These are phyloP conservation scores for Alcedo quadribrachys DNA, from an alignment of 2,797 vertebrate genomes.

Conservation along the genomic window DNA sequence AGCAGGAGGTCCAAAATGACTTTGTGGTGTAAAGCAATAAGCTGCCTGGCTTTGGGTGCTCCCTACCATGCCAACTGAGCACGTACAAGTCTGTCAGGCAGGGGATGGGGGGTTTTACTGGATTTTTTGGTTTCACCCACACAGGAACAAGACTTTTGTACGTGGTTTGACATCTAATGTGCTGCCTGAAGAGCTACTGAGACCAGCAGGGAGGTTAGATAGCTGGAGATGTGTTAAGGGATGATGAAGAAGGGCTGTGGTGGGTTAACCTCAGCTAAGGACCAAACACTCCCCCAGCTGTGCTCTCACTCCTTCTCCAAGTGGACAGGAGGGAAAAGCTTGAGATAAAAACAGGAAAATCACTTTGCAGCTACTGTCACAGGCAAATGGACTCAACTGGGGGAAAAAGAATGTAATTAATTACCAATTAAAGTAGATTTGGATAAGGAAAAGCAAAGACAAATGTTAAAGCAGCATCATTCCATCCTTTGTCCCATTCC, in stretches of 20 bases:
- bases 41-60: neutral
- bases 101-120: neutral
- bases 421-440: neutral
- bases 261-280: neutral
- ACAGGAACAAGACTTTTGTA: neutral
- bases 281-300: neutral
- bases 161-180: neutral
- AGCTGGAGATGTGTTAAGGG: neutral
- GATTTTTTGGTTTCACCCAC: neutral
- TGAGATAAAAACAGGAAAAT: neutral
- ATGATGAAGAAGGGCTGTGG: neutral
- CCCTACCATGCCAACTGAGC: neutral
- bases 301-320: neutral
- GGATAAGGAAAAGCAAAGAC: neutral
- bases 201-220: neutral
- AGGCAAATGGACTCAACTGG: neutral
- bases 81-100: neutral
- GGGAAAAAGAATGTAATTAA: neutral
- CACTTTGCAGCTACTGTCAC: neutral
- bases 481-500: fast-evolving
- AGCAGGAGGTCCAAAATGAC: neutral
- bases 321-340: neutral
- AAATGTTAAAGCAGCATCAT: neutral
- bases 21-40: neutral
- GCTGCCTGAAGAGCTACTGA: neutral